Evolutionary conservation across 2,113 vertebrate species (phyloP).

Genomic region (Corythornis vintsioides): DNA sequence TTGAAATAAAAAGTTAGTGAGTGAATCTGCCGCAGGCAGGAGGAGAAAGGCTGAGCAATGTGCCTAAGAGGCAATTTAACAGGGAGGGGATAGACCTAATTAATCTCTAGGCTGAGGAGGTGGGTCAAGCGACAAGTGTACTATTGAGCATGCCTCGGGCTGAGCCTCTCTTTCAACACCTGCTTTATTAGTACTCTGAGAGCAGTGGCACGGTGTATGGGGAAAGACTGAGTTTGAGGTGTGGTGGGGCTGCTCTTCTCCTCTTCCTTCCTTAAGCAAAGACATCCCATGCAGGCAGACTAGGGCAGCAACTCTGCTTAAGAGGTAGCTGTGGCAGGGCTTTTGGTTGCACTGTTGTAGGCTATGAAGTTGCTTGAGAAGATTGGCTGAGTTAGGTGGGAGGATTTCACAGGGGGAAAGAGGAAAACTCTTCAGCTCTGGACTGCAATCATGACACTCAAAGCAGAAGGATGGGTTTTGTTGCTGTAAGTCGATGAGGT

Average conservation of each 20-base stretch:
- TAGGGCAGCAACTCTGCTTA: neutral
- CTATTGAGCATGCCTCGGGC: constrained; percentile 41
- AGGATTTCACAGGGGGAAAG: neutral
- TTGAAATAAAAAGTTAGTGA: constrained; percentile 61
- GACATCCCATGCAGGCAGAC: neutral
- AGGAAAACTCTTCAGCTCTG: neutral
- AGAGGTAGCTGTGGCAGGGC: neutral
- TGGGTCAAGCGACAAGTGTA: constrained; percentile 44
- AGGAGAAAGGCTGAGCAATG: constrained; percentile 36
- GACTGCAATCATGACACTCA: neutral
- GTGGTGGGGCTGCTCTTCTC: neutral
- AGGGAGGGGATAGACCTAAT: constrained; percentile 53
- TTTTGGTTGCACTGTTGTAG: neutral
- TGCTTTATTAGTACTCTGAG: constrained; percentile 47
- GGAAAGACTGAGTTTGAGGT: constrained; percentile 12
- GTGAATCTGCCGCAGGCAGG: constrained; percentile 47
- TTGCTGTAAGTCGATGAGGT: neutral
- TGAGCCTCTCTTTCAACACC: constrained; percentile 48
- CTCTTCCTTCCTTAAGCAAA: neutral
- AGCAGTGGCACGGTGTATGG: neutral
- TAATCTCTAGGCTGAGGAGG: constrained; percentile 52
- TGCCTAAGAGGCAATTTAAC: constrained; percentile 49
- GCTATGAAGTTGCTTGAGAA: neutral
- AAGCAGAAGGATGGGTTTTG: neutral
- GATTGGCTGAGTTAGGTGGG: neutral